Conservation (phyloP, 2,888 invertebrate genomes). For the Spodoptera picta region DNA sequence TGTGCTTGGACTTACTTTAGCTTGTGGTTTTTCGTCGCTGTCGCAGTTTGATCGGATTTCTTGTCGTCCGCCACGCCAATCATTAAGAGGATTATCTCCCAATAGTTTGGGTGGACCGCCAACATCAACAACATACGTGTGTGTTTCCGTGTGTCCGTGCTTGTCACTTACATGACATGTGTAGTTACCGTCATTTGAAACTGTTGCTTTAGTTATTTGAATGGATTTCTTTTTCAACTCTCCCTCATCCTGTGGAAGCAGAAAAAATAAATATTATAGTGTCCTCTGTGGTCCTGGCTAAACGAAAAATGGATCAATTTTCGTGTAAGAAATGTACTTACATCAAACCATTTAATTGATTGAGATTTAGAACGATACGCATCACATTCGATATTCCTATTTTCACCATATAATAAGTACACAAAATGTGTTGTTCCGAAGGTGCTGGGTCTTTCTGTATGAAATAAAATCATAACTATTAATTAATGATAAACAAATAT, state of each 20-base stretch:
- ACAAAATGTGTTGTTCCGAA: conserved; percentile 28
- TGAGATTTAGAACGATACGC: conserved; percentile 25
- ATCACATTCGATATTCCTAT: conserved; percentile 33
- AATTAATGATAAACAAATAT: background rate
- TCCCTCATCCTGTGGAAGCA: conserved; percentile 8
- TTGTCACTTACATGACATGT: conserved; percentile 52
- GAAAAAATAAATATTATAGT: background rate
- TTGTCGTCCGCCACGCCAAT: conserved; percentile 37
- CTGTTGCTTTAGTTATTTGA: conserved; percentile 15
- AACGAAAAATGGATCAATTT: background rate
- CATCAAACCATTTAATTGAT: conserved; percentile 43
- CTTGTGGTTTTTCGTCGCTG: conserved; percentile 24
- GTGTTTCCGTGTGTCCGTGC: conserved; percentile 37
- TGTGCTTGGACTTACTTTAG: conserved; percentile 32
- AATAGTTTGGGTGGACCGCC: conserved; percentile 37
- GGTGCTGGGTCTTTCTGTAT: conserved; percentile 27
- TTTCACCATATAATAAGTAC: conserved; percentile 24
- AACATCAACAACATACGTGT: conserved; percentile 49
- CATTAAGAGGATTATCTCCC: background rate
- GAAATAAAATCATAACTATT: conserved; percentile 1
- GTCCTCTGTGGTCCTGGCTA: no score
- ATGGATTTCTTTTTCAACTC: conserved; percentile 17
- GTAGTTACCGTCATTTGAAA: conserved; percentile 49
- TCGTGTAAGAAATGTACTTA: conserved; percentile 25
- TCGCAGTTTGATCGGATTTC: conserved; percentile 36